phyloP scores from a whole-genome alignment of 2,797 vertebrate genomes.

The Cygnus olor region DNA sequence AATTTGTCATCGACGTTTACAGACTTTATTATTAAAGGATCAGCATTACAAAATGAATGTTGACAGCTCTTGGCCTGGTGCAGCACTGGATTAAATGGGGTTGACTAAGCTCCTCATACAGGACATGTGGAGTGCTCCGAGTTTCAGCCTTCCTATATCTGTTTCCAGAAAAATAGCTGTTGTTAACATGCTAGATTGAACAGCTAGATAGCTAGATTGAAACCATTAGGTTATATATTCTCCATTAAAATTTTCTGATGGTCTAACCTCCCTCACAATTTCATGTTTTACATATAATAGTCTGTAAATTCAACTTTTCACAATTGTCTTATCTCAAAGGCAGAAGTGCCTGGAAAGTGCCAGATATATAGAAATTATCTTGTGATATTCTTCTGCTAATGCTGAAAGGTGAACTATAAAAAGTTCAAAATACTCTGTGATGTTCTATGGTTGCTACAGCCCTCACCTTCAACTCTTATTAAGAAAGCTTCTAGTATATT shows the following conservation, averaged over 20 bases:
- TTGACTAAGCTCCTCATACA: neutral
- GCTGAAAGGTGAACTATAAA: neutral
- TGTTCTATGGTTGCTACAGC: neutral
- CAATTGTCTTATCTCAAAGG: neutral
- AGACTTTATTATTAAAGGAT: neutral
- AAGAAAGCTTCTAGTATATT: neutral
- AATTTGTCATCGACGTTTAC: neutral
- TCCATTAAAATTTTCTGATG: neutral
- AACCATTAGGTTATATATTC: neutral
- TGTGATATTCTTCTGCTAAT: neutral
- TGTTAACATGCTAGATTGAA: neutral
- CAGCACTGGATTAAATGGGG: neutral
- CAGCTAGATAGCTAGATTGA: too few species aligned
- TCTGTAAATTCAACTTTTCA: neutral
- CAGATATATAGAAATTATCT: neutral
- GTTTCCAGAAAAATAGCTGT: neutral
- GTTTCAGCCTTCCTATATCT: neutral
- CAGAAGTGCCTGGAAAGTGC: neutral
- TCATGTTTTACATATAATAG: neutral
- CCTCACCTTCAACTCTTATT: neutral
- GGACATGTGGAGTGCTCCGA: neutral
- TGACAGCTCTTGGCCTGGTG: neutral
- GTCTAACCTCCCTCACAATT: neutral
- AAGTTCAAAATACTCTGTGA: neutral
- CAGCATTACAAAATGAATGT: neutral